These are phyloP conservation scores for Drosophila eohydei DNA, from an alignment of 2,888 invertebrate genomes.

Conservation along the genomic window DNA sequence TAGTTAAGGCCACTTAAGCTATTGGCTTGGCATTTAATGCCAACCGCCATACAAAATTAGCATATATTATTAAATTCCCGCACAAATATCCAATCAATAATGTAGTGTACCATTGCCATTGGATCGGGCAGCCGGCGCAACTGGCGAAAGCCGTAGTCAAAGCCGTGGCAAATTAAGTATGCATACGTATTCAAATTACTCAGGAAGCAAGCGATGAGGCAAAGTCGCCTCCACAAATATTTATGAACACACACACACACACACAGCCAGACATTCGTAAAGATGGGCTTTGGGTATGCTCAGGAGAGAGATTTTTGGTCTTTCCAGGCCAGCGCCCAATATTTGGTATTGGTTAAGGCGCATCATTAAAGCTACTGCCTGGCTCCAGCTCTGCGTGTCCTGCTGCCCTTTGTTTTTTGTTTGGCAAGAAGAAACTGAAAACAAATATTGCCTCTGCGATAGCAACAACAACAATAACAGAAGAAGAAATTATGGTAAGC, in stretches of 20 bases:
- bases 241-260: conserved; percentile 28
- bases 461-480: conserved; percentile 20
- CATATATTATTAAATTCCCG: conserved; percentile 80
- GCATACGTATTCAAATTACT: conserved; percentile 80
- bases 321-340: conserved; percentile 59
- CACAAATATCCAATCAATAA: conserved; percentile 80
- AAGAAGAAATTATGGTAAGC: conserved; percentile 74
- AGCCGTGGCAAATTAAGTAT: conserved; percentile 76
- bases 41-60: conserved; percentile 64
- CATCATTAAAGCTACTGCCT: conserved; percentile 66
- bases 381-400: conserved; percentile 41
- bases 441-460: conserved; percentile 29
- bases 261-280: conserved; percentile 28
- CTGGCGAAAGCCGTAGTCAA: conserved; percentile 34
- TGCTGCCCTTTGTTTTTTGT: conserved; percentile 27
- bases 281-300: conserved; percentile 43
- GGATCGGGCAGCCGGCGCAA: conserved; percentile 51
- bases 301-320: conserved; percentile 76
- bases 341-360: conserved; percentile 53
- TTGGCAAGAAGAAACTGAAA: conserved; percentile 32
- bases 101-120: conserved; percentile 62
- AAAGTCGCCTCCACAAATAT: conserved; percentile 40
- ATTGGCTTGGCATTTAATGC: conserved; percentile 59
- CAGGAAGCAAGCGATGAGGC: conserved; percentile 35
- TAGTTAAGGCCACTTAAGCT: conserved; percentile 46